phyloP scores from a whole-genome alignment of 2,888 invertebrate species.

The Plebejus argus region DNA sequence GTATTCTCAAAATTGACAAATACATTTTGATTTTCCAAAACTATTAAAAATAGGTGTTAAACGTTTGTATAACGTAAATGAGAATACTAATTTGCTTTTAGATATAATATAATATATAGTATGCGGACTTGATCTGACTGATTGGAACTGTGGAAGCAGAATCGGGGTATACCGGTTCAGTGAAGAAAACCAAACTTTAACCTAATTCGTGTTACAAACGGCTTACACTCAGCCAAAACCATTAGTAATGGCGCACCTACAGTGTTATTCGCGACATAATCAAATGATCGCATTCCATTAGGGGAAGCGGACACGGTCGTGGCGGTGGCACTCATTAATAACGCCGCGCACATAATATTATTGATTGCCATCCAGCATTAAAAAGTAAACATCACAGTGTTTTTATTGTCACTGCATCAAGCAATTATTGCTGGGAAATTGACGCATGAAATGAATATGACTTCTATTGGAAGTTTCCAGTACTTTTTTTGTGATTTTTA shows the following conservation, averaged over 20 bases:
- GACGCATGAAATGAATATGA: neutral
- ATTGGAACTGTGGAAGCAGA: too few relatives aligned
- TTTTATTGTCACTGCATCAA: neutral
- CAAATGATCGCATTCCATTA: conserved; percentile 1
- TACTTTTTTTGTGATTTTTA: too few relatives aligned
- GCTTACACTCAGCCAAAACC: conserved; percentile 19
- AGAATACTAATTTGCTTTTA: too few relatives aligned
- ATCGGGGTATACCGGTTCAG: too few relatives aligned
- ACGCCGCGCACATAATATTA: neutral
- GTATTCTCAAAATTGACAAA: too few relatives aligned
- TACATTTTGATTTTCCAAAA: too few relatives aligned
- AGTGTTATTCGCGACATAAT: conserved; percentile 1
- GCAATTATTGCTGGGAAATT: neutral
- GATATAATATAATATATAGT: too few relatives aligned
- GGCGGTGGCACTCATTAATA: conserved; percentile 1
- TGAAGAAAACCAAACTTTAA: too few relatives aligned
- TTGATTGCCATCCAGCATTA: neutral
- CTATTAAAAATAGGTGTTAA: too few relatives aligned
- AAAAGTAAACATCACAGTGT: conserved; percentile 3
- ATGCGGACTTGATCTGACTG: too few relatives aligned
- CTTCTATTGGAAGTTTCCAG: neutral
- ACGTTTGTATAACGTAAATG: too few relatives aligned
- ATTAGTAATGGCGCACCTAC: conserved; percentile 8
- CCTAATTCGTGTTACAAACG: neutral
- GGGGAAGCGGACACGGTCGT: neutral